Conservation (phyloP, 2,113 vertebrate genomes). For the Otocyon megalotis region DNA sequence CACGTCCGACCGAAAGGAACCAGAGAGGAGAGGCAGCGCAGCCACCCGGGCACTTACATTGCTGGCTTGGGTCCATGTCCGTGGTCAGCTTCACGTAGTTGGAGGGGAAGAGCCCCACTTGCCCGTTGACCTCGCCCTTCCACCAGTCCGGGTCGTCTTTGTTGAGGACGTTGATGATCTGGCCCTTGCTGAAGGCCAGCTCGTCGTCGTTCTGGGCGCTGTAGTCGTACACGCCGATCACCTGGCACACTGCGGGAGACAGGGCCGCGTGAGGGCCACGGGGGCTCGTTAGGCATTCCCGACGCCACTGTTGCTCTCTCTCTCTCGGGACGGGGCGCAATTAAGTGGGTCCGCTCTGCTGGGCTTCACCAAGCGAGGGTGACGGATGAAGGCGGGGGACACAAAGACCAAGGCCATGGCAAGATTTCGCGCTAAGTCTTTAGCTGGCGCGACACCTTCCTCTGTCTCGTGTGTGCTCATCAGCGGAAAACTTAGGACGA, state of each 20-base stretch:
- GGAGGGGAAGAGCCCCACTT: conserved; percentile 98
- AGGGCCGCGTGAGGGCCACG: conserved; percentile 49
- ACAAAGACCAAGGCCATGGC: not conserved
- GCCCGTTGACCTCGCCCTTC: conserved; percentile 97
- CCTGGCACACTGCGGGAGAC: conserved; percentile 94
- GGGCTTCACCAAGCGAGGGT: not conserved
- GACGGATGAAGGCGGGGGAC: not conserved
- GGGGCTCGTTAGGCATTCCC: rapidly evolving
- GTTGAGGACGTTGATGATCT: conserved; percentile 97
- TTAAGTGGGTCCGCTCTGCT: not conserved
- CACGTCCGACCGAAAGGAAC: conserved; percentile 79
- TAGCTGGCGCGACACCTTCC: not conserved
- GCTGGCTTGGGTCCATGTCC: conserved; percentile 98
- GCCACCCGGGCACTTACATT: conserved; percentile 94
- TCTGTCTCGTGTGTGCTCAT: not conserved
- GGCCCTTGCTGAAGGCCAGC: conserved; percentile 97
- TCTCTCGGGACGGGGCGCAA: not conserved
- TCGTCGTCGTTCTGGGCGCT: conserved; percentile 99
- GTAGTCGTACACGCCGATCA: conserved; percentile 99
- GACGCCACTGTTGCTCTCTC: not conserved
- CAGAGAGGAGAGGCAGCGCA: conserved; percentile 65
- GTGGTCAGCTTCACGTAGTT: conserved; percentile 99
- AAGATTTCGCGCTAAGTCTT: not conserved
- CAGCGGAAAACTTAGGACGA: not conserved
- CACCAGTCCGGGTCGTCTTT: conserved; percentile 99